These are phyloP conservation scores for Exephanes ischioxanthus DNA, from an alignment of 2,888 invertebrate species.

Conservation along the genomic window DNA sequence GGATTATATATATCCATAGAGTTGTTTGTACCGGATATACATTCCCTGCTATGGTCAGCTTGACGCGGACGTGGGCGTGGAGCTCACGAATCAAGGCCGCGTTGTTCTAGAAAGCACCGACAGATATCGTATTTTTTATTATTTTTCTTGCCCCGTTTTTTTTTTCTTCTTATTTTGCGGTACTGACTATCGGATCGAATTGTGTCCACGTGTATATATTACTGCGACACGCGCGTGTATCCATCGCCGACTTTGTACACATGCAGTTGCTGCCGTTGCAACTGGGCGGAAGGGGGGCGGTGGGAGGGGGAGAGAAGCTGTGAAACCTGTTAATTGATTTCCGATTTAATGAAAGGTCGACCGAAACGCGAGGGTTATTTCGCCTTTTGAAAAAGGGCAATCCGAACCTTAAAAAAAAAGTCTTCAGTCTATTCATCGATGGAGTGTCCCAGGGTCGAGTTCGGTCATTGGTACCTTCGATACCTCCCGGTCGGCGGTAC, in stretches of 20 bases:
- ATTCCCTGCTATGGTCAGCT: conserved; percentile 70
- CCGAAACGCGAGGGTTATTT: not conserved
- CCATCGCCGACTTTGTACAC: not conserved
- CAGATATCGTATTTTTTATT: conserved; percentile 49
- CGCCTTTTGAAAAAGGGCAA: not conserved
- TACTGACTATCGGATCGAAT: conserved; percentile 65
- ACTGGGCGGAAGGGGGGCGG: not conserved
- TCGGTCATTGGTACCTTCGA: conserved; percentile 30
- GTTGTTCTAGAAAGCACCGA: conserved; percentile 74
- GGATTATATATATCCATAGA: conserved; percentile 32
- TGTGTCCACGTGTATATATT: conserved; percentile 20
- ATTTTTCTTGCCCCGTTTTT: conserved; percentile 49
- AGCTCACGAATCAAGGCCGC: conserved; percentile 75
- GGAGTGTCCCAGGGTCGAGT: conserved; percentile 2
- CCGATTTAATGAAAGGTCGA: not conserved
- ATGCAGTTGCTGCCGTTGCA: conserved; percentile 7
- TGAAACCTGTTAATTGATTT: conserved; percentile 11
- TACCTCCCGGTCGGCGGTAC: not conserved
- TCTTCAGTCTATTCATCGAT: not conserved
- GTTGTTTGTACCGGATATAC: conserved; percentile 72
- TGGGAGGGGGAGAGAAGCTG: not conserved
- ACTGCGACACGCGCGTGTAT: conserved; percentile 12
- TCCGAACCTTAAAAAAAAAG: not conserved
- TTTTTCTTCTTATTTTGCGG: conserved; percentile 64
- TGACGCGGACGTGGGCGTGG: conserved; percentile 74